Evolutionary conservation across 2,113 vertebrate species (phyloP).

Genomic region (Chunga burmeisteri): DNA sequence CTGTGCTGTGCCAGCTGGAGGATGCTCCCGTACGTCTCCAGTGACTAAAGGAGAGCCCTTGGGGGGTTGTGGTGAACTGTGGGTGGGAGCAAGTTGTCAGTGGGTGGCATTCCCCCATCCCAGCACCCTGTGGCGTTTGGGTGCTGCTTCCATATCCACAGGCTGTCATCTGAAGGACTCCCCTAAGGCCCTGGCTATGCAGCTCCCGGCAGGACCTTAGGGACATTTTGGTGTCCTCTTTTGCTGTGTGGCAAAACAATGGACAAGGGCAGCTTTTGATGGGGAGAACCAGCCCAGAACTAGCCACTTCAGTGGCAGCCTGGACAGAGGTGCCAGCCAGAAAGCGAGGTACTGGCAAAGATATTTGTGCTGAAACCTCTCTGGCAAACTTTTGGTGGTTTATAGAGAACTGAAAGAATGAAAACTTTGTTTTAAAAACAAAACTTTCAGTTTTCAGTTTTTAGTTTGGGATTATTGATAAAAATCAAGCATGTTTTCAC

Average conservation of each 20-base stretch:
- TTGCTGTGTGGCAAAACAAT: not conserved
- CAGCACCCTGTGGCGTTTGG: not conserved
- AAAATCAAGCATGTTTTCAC: not conserved
- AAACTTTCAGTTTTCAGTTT: constrained; percentile 3
- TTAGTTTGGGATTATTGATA: constrained; percentile 11
- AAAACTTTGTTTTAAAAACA: not conserved
- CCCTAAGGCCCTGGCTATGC: not conserved
- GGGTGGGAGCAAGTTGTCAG: not conserved
- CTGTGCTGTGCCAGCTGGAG: not conserved
- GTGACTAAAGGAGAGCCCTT: not conserved
- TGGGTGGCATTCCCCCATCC: not conserved
- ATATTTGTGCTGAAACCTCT: not conserved
- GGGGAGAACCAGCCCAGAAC: not conserved
- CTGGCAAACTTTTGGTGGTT: not conserved
- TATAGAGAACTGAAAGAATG: not conserved
- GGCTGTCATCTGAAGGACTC: not conserved
- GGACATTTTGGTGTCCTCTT: not conserved
- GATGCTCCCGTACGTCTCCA: not conserved
- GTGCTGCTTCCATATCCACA: not conserved
- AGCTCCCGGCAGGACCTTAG: not conserved
- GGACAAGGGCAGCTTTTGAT: not conserved
- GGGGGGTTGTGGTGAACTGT: not conserved
- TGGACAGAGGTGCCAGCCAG: not conserved
- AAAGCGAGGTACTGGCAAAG: not conserved
- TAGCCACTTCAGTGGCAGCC: not conserved